These are phyloP conservation scores for Daktulosphaira vitifoliae DNA, from an alignment of 1,140 invertebrate species.

Conservation along the genomic window DNA sequence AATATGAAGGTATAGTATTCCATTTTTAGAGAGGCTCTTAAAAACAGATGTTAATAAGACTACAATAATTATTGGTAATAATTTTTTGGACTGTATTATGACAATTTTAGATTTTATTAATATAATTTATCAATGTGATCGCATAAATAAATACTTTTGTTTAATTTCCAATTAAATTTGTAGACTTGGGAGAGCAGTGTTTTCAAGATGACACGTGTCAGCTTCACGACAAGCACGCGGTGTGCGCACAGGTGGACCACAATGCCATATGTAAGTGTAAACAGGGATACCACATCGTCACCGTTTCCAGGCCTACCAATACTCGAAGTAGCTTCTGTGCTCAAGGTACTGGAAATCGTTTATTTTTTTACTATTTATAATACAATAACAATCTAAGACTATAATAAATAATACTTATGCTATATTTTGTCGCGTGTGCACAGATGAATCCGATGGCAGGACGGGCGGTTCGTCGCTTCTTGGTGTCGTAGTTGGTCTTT, in stretches of 20 bases:
- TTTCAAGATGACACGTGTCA: constrained; percentile 69
- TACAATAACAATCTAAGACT: too few relatives aligned
- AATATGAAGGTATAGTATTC: too few relatives aligned
- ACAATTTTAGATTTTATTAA: too few relatives aligned
- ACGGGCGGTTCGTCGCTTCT: constrained; percentile 72
- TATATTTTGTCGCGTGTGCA: not conserved
- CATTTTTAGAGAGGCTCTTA: too few relatives aligned
- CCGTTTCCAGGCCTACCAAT: constrained; percentile 60
- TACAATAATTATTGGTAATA: too few relatives aligned
- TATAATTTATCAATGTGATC: too few relatives aligned
- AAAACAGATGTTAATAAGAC: too few relatives aligned
- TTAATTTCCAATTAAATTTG: too few relatives aligned
- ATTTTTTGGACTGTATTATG: too few relatives aligned
- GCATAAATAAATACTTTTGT: too few relatives aligned
- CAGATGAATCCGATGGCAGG: constrained; percentile 39
- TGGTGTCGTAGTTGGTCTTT: constrained; percentile 69
- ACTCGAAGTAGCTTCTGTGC: constrained; percentile 33
- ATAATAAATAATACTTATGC: too few relatives aligned
- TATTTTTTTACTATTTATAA: too few relatives aligned
- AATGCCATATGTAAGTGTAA: constrained; percentile 76
- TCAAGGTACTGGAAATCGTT: constrained; percentile 1
- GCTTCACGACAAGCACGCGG: constrained; percentile 58
- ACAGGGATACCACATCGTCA: constrained; percentile 64
- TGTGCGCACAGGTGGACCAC: constrained; percentile 70
- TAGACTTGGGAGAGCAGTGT: constrained; percentile 72